These are phyloP conservation scores for Apodemia hepburni DNA, from an alignment of 2,888 invertebrate species.

Conservation along the genomic window DNA sequence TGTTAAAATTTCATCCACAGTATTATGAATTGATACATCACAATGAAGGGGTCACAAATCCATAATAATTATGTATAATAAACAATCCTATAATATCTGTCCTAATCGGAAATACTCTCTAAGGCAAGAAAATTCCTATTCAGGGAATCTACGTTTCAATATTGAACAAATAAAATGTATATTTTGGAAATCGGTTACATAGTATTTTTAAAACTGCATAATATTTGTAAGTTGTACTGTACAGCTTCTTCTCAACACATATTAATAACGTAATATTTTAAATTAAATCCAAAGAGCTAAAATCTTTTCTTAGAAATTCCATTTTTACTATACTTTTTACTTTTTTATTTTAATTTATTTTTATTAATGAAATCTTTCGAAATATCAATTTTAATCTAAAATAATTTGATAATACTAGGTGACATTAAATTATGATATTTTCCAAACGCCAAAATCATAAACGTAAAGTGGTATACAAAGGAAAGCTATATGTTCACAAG, in stretches of 20 bases:
- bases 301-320: not conserved
- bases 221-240: not conserved
- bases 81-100: not conserved
- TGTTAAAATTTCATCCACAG: conserved; percentile 45
- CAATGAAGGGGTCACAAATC: conserved; percentile 23
- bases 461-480: conserved; percentile 13
- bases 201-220: not conserved
- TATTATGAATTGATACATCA: conserved; percentile 52
- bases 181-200: not conserved
- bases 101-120: not conserved
- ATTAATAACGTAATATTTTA: not conserved
- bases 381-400: not conserved
- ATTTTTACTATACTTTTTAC: not conserved
- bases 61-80: not conserved
- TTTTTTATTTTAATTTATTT: not conserved
- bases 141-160: not conserved
- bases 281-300: conserved; percentile 10
- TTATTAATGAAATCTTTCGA: not conserved
- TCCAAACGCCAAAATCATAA: conserved; percentile 5
- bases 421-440: conserved; percentile 9
- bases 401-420: not conserved
- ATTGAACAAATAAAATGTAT: not conserved
- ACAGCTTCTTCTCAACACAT: not conserved
- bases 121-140: not conserved
- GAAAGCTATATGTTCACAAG: conserved; percentile 19